Conservation (phyloP, 1,140 invertebrate species). For the Brachionus calyciflorus region DNA sequence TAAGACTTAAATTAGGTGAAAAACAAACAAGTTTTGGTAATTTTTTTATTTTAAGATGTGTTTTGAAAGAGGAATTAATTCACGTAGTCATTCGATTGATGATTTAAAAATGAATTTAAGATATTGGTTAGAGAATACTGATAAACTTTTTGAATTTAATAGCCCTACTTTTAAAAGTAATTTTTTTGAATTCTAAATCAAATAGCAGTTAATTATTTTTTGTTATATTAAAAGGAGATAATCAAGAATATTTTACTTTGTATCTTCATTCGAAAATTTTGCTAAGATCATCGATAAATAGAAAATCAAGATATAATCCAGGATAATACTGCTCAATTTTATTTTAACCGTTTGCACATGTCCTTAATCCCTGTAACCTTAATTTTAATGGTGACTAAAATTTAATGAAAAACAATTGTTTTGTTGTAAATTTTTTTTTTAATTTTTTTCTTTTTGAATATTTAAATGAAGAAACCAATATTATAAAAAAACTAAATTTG, state of each 20-base stretch:
- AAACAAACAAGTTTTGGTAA: background rate
- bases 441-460: too few relatives aligned
- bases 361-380: background rate
- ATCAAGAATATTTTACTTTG: conserved; percentile 24
- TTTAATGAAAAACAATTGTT: conserved; percentile 19
- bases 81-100: conserved; percentile 15
- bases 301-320: background rate
- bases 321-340: background rate
- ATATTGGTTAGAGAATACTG: conserved; percentile 7
- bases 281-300: conserved; percentile 23
- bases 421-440: conserved; percentile 18
- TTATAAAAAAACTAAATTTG: background rate
- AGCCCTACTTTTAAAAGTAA: conserved; percentile 17
- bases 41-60: background rate
- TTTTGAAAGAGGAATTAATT: conserved; percentile 36
- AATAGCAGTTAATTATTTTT: background rate
- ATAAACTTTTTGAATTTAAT: conserved; percentile 7
- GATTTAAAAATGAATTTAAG: conserved; percentile 13
- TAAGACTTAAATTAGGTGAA: background rate
- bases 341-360: background rate
- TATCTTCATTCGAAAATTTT: conserved; percentile 38
- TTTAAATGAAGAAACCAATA: background rate
- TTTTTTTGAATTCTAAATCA: background rate
- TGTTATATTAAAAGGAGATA: background rate
- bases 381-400: background rate